Evolutionary conservation across 2,113 vertebrate species (phyloP).

Genomic region (Pholis gunnellus): DNA sequence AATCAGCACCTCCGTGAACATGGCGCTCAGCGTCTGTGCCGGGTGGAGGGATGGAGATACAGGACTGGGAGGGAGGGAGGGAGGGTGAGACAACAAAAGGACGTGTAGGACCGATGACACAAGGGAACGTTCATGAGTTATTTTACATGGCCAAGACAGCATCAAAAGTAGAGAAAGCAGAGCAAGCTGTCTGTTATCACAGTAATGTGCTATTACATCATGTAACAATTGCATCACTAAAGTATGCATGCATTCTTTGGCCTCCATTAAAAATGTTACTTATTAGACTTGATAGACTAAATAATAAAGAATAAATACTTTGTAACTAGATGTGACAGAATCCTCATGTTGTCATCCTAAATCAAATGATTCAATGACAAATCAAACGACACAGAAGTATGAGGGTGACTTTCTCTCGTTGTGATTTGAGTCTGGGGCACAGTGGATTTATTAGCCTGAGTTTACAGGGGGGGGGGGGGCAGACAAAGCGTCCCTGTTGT

Average conservation of each 20-base stretch:
- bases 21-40: conserved; percentile 49
- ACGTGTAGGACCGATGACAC: background rate
- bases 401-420: background rate
- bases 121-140: too few species aligned
- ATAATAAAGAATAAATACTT: too few species aligned
- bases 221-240: background rate
- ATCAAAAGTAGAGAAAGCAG: background rate
- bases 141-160: background rate
- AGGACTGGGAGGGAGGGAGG: background rate
- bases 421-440: background rate
- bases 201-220: background rate
- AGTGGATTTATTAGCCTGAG: background rate
- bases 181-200: background rate
- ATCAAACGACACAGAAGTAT: background rate
- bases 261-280: background rate
- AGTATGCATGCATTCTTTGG: background rate
- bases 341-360: background rate
- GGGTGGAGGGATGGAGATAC: background rate
- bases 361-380: background rate
- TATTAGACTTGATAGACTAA: background rate
- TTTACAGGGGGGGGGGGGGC: conserved; percentile 26
- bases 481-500: conserved; percentile 62
- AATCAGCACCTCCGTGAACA: conserved; percentile 78
- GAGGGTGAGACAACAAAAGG: background rate
- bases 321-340: too few species aligned